phyloP scores from a whole-genome alignment of 1,140 invertebrate species.

The Thaumatotibia leucotreta region DNA sequence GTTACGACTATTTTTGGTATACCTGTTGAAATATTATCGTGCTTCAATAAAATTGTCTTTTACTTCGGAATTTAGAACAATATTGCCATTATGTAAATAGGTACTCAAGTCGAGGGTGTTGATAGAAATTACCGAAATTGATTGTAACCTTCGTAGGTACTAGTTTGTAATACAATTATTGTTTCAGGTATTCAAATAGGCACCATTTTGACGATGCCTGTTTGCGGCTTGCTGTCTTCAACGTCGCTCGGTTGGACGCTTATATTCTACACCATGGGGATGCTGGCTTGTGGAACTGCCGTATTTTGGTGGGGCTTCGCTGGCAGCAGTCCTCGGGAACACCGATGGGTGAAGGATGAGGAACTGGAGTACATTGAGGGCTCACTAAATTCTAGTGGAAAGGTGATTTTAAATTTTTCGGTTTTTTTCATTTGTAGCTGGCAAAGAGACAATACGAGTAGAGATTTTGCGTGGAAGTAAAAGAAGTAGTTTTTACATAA shows the following conservation, averaged over 20 bases:
- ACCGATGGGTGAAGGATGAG: constrained; percentile 70
- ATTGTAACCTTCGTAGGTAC: no score
- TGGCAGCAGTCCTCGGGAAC: constrained; percentile 78
- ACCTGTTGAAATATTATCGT: no score
- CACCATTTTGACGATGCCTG: constrained; percentile 80
- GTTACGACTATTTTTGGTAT: no score
- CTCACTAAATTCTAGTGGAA: constrained; percentile 22
- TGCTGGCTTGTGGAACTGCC: constrained; percentile 77
- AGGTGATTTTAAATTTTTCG: constrained; percentile 17
- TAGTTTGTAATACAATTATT: not conserved
- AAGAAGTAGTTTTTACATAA: no score
- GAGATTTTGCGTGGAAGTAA: no score
- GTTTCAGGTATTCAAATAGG: constrained; percentile 79
- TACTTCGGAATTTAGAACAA: no score
- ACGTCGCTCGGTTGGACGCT: constrained; percentile 82
- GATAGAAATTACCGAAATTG: no score
- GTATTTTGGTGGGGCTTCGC: constrained; percentile 78
- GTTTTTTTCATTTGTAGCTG: no score
- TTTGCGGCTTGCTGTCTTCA: constrained; percentile 79
- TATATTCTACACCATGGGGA: constrained; percentile 85
- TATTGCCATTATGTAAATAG: no score
- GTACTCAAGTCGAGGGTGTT: no score
- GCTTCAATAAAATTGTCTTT: no score
- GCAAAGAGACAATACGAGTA: no score
- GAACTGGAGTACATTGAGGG: constrained; percentile 79